These are phyloP conservation scores for Campylomormyrus numenius DNA, from an alignment of 2,113 vertebrate genomes.

Conservation along the genomic window DNA sequence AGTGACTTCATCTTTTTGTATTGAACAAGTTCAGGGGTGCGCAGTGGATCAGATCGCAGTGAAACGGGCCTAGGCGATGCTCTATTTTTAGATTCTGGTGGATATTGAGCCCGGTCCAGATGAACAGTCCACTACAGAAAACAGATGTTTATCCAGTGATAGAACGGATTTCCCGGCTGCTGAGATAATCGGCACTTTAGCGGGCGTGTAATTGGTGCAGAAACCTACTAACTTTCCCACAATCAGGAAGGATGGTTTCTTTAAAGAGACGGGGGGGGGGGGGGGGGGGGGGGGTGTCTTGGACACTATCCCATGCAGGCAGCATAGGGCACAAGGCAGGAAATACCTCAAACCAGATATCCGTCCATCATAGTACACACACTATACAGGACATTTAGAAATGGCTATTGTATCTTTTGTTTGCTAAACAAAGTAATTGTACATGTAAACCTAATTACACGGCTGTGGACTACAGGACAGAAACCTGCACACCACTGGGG, in stretches of 20 bases:
- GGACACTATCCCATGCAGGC: not conserved
- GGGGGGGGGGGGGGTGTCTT: not conserved
- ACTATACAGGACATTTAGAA: not conserved
- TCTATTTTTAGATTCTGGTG: not conserved
- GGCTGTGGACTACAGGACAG: not conserved
- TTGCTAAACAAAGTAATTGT: not conserved
- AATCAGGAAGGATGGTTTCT: not conserved
- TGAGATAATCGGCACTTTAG: constrained; percentile 13
- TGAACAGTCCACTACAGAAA: not conserved
- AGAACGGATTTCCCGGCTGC: constrained; percentile 11
- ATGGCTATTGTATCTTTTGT: not conserved
- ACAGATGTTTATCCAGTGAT: not conserved
- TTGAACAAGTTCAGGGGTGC: not conserved
- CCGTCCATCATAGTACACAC: not conserved
- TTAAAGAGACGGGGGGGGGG: not conserved
- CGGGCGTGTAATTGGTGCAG: not conserved
- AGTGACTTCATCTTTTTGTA: not conserved
- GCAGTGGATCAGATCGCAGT: not conserved
- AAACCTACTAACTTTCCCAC: not conserved
- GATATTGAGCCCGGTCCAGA: not conserved
- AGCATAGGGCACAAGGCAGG: not conserved
- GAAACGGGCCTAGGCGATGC: not conserved
- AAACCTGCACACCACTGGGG: not conserved
- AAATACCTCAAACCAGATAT: not conserved
- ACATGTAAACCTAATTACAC: not conserved